Base-by-base conservation (phyloP, 1,140 invertebrate genomes). In the Fopius arisanus region DNA sequence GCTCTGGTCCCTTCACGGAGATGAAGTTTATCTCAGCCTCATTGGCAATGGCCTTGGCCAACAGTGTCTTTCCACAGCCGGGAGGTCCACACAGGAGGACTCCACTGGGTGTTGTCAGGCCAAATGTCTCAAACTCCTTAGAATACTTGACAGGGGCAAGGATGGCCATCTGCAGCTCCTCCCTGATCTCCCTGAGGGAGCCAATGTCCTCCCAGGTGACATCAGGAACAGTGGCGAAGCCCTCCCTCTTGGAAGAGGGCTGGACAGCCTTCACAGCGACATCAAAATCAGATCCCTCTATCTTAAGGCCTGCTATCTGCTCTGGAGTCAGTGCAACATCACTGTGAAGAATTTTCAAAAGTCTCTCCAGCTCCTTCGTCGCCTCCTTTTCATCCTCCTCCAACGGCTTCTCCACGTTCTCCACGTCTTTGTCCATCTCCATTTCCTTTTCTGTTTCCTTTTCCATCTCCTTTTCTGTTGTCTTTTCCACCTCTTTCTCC, bases 171-270 rank as follows among this genome's bases (percentile, higher is more conserved):
- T 97, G 92, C 19, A 99, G 89, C 83, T 98, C 96, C 78, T 97
- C 92, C 67, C 97, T 88, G 41, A 99, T 94, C 83, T 96, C 91
- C 33, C 91, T 90, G 9, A 99, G 84, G 0, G 97, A 98, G 1
- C 98, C 98, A 79, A 99, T 92, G 88, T 99, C 97, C 74, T 96
- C 92, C 98, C 98, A 99, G 0, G 96, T 97, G 0, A 96, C 95
- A 90, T 98, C 96, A 10, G 98, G 98, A 19, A 99, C 96, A 6
- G 97, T 98, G 3, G 96, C 95, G 88, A 99, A 99, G 62, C 98
- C 98, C 91, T 99, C 98, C 76, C 97, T 90, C 78, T 98, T 98
- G 0, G 96, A 93, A 59, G 96, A 97, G n/a, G 97, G 97, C 84
- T 95, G 94, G 16, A 97, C 93, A 77, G 91, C 89, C 80, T 93